Conservation (phyloP, 2,888 invertebrate species). For the Drosophila picticornis region DNA sequence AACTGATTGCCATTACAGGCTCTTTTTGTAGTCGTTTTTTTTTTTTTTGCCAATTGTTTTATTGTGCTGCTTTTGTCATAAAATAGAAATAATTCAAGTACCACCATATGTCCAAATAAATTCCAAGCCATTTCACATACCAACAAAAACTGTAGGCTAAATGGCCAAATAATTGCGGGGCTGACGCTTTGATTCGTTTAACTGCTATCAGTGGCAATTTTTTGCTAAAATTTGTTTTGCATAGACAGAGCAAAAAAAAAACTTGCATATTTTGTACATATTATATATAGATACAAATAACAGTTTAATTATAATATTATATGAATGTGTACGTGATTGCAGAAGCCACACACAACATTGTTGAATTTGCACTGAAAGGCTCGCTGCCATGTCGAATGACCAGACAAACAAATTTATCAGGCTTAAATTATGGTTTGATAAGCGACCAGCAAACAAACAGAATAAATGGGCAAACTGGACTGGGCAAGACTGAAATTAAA, state of each 20-base stretch:
- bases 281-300: neutral
- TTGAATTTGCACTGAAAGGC: slow-evolving; percentile 48
- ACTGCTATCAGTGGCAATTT: slow-evolving; percentile 18
- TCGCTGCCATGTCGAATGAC: slow-evolving; percentile 38
- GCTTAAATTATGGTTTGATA: slow-evolving; percentile 67
- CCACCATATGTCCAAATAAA: slow-evolving; percentile 6
- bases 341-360: slow-evolving; percentile 55
- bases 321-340: slow-evolving; percentile 31
- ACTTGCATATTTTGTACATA: slow-evolving; percentile 25
- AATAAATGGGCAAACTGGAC: slow-evolving; percentile 4
- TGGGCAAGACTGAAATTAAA: slow-evolving; percentile 50
- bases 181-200: slow-evolving; percentile 13
- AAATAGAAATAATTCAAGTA: slow-evolving; percentile 30
- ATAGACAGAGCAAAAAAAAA: slow-evolving; percentile 42
- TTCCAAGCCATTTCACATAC: slow-evolving; percentile 14
- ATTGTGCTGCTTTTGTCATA: slow-evolving; percentile 33
- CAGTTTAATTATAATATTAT: slow-evolving; percentile 3
- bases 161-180: slow-evolving; percentile 21
- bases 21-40: neutral
- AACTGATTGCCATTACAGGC: slow-evolving; percentile 48
- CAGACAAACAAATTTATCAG: slow-evolving; percentile 54
- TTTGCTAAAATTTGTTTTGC: slow-evolving; percentile 20
- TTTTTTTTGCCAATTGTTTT: slow-evolving; percentile 24
- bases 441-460: slow-evolving; percentile 39
- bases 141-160: slow-evolving; percentile 12